Evolutionary conservation across 2,797 vertebrate genomes (phyloP).

Genomic region (Cottoperca gobio): DNA sequence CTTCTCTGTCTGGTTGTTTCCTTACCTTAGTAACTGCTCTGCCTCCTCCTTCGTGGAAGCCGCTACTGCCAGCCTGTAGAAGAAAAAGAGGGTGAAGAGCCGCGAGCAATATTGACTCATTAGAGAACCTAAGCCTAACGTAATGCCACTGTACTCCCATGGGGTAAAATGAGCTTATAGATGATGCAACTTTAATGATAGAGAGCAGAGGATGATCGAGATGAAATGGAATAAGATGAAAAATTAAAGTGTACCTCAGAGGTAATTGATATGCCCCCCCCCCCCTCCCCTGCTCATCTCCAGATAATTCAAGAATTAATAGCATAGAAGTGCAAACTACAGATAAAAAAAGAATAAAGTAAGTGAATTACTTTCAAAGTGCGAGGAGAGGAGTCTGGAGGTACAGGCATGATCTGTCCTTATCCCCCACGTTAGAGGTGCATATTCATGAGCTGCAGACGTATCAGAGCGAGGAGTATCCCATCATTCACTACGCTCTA

Average conservation of each 20-base stretch:
- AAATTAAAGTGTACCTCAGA: conserved; percentile 44
- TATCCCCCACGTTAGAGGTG: not conserved
- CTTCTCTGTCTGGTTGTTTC: conserved; percentile 24
- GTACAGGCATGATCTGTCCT: not conserved
- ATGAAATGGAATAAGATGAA: conserved; percentile 60
- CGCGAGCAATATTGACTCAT: conserved; percentile 35
- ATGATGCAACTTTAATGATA: conserved; percentile 59
- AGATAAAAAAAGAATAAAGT: conserved; percentile 10
- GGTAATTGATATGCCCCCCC: conserved; percentile 55
- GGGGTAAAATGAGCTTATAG: conserved; percentile 53
- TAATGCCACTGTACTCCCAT: conserved; percentile 42
- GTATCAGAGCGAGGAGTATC: not conserved
- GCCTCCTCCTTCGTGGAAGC: conserved; percentile 71
- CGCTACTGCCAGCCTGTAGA: conserved; percentile 66
- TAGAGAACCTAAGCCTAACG: conserved; percentile 35
- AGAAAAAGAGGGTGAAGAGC: conserved; percentile 10
- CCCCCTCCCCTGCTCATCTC: conserved; percentile 1
- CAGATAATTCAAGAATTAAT: conserved; percentile 21
- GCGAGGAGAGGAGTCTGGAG: not conserved
- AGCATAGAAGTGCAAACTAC: conserved; percentile 20
- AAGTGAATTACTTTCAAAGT: conserved; percentile 8
- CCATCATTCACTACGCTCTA: not conserved
- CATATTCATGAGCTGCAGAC: not conserved
- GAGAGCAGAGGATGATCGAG: conserved; percentile 36
- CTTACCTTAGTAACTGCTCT: conserved; percentile 86